Evolutionary conservation across 2,113 vertebrate species (phyloP).

Genomic region (Phyllostomus discolor): DNA sequence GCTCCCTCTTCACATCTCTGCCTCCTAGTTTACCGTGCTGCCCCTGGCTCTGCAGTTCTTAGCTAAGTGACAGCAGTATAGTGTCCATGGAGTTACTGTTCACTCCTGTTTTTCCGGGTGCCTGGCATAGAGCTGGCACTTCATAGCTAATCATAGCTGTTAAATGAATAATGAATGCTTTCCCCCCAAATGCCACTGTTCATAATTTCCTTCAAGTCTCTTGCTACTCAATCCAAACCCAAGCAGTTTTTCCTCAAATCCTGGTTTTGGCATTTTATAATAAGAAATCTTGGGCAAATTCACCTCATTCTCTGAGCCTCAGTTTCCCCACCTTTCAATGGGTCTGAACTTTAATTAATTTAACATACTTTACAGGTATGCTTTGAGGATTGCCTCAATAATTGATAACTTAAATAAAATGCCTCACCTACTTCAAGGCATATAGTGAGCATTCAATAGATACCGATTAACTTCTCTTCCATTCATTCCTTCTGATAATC

Average conservation of each 20-base stretch:
- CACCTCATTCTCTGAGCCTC: neutral
- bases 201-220: neutral
- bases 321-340: neutral
- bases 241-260: neutral
- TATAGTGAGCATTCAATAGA: neutral
- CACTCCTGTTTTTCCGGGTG: neutral
- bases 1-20: neutral
- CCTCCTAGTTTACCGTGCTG: neutral
- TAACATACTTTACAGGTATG: neutral
- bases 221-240: neutral
- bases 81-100: accelerated
- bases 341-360: neutral
- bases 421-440: neutral
- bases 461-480: neutral
- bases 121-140: neutral
- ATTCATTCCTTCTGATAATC: neutral
- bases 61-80: neutral
- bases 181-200: neutral
- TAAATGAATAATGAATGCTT: neutral
- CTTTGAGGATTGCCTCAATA: neutral
- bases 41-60: neutral
- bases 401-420: neutral
- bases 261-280: neutral
- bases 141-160: neutral
- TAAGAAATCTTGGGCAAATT: neutral